phyloP scores from a whole-genome alignment of 2,113 vertebrate species.

The Ptyas mucosa region DNA sequence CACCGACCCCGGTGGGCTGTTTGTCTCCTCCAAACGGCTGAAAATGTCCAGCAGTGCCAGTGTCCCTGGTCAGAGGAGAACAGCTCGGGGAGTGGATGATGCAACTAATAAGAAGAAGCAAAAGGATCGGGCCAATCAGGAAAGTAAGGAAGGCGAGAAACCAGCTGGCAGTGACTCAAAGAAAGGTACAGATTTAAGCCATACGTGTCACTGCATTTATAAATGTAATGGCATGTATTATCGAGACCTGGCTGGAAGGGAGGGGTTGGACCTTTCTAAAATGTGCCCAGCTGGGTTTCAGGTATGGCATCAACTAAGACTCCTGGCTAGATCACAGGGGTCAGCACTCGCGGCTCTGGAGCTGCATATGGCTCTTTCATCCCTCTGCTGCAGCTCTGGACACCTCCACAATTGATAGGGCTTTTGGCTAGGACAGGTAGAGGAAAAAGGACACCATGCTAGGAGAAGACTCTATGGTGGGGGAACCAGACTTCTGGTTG shows the following conservation, averaged over 20 bases:
- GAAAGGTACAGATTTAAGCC: conserved; percentile 69
- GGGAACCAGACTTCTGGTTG: no score
- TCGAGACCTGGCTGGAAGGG: background rate
- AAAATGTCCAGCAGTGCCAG: conserved; percentile 84
- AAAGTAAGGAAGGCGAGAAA: conserved; percentile 89
- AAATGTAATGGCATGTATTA: background rate
- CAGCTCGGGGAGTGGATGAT: conserved; percentile 72
- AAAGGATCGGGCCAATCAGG: conserved; percentile 93
- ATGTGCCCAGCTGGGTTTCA: background rate
- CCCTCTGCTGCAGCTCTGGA: no score
- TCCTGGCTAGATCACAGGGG: background rate
- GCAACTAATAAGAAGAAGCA: conserved; percentile 91
- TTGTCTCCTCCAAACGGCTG: conserved; percentile 89
- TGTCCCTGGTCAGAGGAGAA: conserved; percentile 72
- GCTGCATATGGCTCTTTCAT: no score
- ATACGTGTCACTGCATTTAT: background rate
- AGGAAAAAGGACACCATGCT: no score
- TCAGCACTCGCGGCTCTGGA: no score
- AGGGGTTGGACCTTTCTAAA: background rate
- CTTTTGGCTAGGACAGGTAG: no score
- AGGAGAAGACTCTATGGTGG: no score
- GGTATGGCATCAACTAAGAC: background rate
- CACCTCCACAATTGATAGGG: no score
- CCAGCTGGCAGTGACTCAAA: conserved; percentile 53
- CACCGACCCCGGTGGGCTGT: conserved; percentile 85